Evolutionary conservation across 2,113 vertebrate genomes (phyloP).

Genomic region (Emydura subglobosa): DNA sequence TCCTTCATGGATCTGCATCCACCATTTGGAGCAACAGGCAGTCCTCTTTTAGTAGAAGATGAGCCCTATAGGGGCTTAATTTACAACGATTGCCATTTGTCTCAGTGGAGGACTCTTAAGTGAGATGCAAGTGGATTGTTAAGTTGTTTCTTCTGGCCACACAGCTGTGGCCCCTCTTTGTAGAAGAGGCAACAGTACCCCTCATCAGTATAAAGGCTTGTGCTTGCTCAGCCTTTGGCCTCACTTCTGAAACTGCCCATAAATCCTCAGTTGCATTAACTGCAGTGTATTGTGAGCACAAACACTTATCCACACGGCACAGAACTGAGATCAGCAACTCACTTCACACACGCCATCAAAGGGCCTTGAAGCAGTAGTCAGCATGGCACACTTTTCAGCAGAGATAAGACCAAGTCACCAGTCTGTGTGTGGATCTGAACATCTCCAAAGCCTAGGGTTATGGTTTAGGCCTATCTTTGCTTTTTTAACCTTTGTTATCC

Average conservation of each 20-base stretch:
- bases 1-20: neutral
- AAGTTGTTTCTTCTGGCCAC: constrained; percentile 36
- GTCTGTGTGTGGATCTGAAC: neutral
- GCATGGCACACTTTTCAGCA: neutral
- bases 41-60: constrained; percentile 8
- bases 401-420: neutral
- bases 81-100: constrained; percentile 40
- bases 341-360: neutral
- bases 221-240: neutral
- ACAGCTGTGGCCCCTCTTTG: neutral
- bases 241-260: neutral
- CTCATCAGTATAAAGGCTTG: neutral
- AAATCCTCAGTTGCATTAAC: neutral
- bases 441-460: neutral
- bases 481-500: neutral
- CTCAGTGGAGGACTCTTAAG: constrained; percentile 42
- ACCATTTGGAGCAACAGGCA: neutral
- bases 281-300: neutral
- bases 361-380: neutral
- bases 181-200: neutral
- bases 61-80: constrained; percentile 39
- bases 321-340: neutral
- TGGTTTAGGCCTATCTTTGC: neutral
- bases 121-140: constrained; percentile 33
- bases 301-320: neutral